Evolutionary conservation across 2,797 vertebrate species (phyloP), one percentile per base, ranked within the genome.

Genomic region (Neosilurus mollespiculum): DNA sequence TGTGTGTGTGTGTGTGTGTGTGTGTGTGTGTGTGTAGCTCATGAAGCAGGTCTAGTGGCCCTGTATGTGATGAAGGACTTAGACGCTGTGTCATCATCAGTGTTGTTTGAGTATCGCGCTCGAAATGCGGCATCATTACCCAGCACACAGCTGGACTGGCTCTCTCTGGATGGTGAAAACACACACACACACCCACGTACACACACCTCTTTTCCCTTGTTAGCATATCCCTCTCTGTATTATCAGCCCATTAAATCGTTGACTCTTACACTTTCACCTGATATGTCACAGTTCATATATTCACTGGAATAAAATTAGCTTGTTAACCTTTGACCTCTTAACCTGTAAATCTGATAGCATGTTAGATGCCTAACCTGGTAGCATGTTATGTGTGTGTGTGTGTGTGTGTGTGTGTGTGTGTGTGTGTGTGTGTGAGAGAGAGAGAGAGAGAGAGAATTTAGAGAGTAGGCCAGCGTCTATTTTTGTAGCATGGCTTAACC

Each of bases 101-200:
- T 97, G 4, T 93, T 96, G 86, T 97, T 97, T n/a, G 96, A 97
- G 90, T 97, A 97, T 87, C 92, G 96, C 16, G 95, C 96, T 0
- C 92, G 96, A n/a, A 95, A 95, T 78, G 94, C 96, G 89, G 91
- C 93, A 86, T 94, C 96, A 0, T 93, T 96, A 88, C 96, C 96
- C 64, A 96, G 96, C 90, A 95, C 95, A 0, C 96, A 96, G 89
- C 93, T 96, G 2, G 96, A 97, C 92, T 97, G 96, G 96, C 93
- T 97, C 54, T 97, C 96, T 64, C 85, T 97, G 90, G 96, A 97
- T 1, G 96, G 96, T 97, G 53, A 95, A 94, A 90, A 84, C 7
- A 87, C 9, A 84, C 81, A 37, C 88, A 90, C 89, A 91, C 89
- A 78, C 54, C 82, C 20, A 71, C 78, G 51, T 12, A 53, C 76